Percentiles rank a stretch among this genome's conserved stretches.
Conservation (phyloP, 2,888 invertebrate genomes). For the Eledona agricola region DNA sequence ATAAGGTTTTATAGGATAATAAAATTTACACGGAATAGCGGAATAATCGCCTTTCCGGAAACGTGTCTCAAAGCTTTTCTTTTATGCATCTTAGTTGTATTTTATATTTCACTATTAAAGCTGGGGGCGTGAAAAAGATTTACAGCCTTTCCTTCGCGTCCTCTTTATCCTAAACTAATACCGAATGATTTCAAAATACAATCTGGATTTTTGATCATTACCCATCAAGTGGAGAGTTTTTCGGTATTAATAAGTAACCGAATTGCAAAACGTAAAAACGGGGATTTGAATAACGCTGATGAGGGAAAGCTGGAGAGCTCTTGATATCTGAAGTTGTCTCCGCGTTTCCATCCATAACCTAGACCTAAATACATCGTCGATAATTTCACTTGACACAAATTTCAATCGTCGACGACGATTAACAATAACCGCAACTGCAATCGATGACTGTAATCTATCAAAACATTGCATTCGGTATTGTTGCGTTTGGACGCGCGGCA, state of each 20-base stretch:
- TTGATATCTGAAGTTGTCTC: conserved; percentile 29
- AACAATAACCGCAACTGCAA: conserved; percentile 19
- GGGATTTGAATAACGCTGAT: conserved; percentile 41
- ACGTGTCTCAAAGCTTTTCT: conserved; percentile 13
- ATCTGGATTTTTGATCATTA: conserved; percentile 4
- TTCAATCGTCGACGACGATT: conserved; percentile 19
- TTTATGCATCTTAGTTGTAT: conserved; percentile 23
- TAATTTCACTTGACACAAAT: conserved; percentile 34
- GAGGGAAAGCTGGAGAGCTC: conserved; percentile 37
- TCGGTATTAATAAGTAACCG: conserved; percentile 27
- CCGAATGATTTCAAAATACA: conserved; percentile 1
- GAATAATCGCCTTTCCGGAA: too few relatives aligned
- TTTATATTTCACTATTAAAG: conserved; percentile 20
- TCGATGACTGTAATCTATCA: conserved; percentile 23
- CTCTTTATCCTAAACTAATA: too few relatives aligned
- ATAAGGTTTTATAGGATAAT: too few relatives aligned
- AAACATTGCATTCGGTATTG: too few relatives aligned
- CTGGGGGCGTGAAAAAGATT: conserved; percentile 14
- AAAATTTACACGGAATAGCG: too few relatives aligned
- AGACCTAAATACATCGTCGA: conserved; percentile 29
- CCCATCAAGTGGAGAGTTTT: conserved; percentile 11
- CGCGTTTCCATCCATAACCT: conserved; percentile 27
- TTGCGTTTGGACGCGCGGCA: too few relatives aligned
- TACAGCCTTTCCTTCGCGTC: conserved; percentile 9
- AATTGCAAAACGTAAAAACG: conserved; percentile 31